Evolutionary conservation across 2,888 invertebrate species (phyloP).

Genomic region (Dicyrtomina minuta): DNA sequence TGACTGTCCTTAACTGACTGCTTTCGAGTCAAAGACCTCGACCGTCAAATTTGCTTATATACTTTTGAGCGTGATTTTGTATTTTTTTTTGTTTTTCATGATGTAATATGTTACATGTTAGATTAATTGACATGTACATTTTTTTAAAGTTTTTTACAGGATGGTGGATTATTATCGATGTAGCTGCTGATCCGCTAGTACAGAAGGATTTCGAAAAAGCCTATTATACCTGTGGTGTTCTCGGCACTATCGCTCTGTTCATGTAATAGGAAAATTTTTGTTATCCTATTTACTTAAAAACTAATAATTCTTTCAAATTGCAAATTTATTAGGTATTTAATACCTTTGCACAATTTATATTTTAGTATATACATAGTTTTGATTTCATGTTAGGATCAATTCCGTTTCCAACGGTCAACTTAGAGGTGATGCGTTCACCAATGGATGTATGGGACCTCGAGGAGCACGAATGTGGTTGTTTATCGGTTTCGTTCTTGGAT

Average conservation of each 20-base stretch:
- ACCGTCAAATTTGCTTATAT: too few relatives aligned
- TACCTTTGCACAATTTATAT: background rate
- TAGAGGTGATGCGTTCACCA: constrained; percentile 77
- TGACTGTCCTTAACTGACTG: too few relatives aligned
- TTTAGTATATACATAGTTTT: too few relatives aligned
- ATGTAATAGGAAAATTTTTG: constrained; percentile 80
- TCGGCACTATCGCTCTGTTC: constrained; percentile 88
- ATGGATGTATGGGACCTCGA: constrained; percentile 80
- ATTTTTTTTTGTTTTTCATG: too few relatives aligned
- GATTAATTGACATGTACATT: too few relatives aligned
- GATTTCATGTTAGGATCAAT: too few relatives aligned
- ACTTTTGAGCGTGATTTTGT: too few relatives aligned
- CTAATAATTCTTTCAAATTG: constrained; percentile 3
- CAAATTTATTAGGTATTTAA: constrained; percentile 14
- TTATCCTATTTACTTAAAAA: too few relatives aligned
- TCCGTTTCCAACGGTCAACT: constrained; percentile 94
- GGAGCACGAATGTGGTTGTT: constrained; percentile 93
- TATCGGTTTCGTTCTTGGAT: constrained; percentile 93
- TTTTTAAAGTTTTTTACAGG: constrained; percentile 90
- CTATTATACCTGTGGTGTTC: constrained; percentile 88
- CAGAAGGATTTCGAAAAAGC: constrained; percentile 62
- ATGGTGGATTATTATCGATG: constrained; percentile 98
- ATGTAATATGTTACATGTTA: too few relatives aligned
- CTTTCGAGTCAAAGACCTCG: too few relatives aligned
- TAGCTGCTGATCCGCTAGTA: constrained; percentile 74